Conservation (phyloP, 1,140 invertebrate species). For the Papilio glaucus region DNA sequence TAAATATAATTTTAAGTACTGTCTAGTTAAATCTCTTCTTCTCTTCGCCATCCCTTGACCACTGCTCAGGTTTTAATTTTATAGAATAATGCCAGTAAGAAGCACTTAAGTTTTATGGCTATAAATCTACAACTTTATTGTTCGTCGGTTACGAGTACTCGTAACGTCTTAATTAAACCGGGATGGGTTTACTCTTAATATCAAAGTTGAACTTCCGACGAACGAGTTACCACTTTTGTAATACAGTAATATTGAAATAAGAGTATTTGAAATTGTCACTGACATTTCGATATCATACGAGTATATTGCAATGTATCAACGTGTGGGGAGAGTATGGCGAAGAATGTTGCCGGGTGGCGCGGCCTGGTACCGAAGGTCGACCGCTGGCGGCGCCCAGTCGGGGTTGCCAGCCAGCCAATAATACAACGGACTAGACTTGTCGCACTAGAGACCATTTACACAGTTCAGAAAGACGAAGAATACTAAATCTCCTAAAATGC, state of each 20-base stretch:
- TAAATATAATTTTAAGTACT: no score
- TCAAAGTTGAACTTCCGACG: conserved; percentile 7
- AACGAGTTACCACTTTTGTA: conserved; percentile 2
- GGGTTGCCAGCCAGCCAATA: background rate
- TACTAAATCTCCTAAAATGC: no score
- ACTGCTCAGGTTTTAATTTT: no score
- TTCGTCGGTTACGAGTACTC: no score
- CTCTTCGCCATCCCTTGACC: no score
- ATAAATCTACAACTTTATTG: no score
- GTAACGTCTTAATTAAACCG: background rate
- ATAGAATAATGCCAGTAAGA: no score
- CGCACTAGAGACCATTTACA: background rate
- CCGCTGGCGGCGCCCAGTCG: background rate
- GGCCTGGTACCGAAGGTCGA: conserved; percentile 9
- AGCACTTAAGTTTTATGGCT: no score
- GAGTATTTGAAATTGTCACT: background rate
- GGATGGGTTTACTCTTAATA: background rate
- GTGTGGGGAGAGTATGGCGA: background rate
- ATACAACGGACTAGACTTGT: background rate
- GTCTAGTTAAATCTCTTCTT: no score
- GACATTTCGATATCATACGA: background rate
- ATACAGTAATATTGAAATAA: background rate
- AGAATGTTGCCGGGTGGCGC: conserved; percentile 18
- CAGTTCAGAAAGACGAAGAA: no score
- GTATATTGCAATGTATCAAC: background rate